These are phyloP conservation scores for Brachymystax lenok DNA, from an alignment of 2,797 vertebrate species.

Conservation along the genomic window DNA sequence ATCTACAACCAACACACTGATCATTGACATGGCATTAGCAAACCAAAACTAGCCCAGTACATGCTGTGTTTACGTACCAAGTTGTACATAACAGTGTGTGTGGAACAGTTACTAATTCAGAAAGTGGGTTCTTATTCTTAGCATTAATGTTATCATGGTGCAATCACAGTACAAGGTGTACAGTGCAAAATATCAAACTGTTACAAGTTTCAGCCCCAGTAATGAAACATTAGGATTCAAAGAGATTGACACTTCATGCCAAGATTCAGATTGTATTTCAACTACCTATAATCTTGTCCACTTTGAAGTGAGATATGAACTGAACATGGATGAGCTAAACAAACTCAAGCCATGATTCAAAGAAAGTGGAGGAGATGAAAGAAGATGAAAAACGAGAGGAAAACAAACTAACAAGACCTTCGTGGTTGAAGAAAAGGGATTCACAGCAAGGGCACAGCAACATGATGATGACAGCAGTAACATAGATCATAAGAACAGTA, in stretches of 20 bases:
- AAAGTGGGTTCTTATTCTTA: neutral
- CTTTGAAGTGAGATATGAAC: neutral
- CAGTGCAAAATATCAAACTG: neutral
- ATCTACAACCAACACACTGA: neutral
- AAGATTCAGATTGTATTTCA: neutral
- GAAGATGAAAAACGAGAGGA: neutral
- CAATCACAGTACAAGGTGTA: neutral
- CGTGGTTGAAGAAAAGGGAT: neutral
- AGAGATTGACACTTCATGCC: too few species aligned
- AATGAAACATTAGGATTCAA: neutral
- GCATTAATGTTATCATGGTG: neutral
- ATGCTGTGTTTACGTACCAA: too few species aligned
- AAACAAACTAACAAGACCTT: neutral
- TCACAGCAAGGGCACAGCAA: neutral
- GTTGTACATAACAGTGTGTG: too few species aligned
- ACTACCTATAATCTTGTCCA: neutral
- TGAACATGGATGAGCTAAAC: neutral
- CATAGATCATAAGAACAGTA: neutral
- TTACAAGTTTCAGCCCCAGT: neutral
- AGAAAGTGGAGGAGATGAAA: neutral
- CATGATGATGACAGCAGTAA: neutral
- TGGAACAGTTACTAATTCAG: too few species aligned
- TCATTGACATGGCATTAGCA: neutral
- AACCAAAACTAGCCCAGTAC: neutral
- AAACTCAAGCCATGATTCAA: neutral